Evolutionary conservation across 2,797 vertebrate genomes (phyloP), one percentile per base, ranked within the genome.

Genomic region (Hafferia zeledoni): DNA sequence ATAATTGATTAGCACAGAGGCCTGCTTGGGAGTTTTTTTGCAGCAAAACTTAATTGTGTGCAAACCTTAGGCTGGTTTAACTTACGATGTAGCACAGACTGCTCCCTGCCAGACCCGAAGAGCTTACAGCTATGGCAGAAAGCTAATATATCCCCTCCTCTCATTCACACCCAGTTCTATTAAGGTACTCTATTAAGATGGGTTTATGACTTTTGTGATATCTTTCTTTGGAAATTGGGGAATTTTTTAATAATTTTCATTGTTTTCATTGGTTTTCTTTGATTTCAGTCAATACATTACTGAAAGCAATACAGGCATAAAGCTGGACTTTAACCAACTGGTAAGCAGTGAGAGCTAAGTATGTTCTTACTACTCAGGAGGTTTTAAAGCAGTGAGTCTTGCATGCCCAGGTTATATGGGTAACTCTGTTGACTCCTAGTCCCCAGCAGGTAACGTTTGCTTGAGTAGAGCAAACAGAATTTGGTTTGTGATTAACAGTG

Each of bases 201-300:
- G 56, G 72, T 87, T 89, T 76, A 31, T 72, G 37, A 35, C 47
- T 91, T 87, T 10, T n/a, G 6, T 89, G 69, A 20, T 79, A 64
- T 49, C 55, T 80, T 94, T 87, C 67, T 83, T 89, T 94, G 72
- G 55, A 93, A 89, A 86, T 2, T 16, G 37, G 72, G 64, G 63
- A 60, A 79, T 76, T 74, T 71, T 20, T 90, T 85, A 91, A 63
- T 94, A 84, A 94, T 96, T 96, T 95, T 46, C 80, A 96, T 91
- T 85, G 43, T 93, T 95, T 91, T 89, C 63, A 93, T 74, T 5
- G 6, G 43, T 93, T 95, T 91, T 89, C 63, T 92, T 74, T 5
- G 6, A 93, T 65, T 91, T 68, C 64, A 53, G 44, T 71, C 24
- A 50, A 76, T n/a, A n/a, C n/a, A n/a, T n/a, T n/a, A 84, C 17